phyloP scores from a whole-genome alignment of 2,888 invertebrate genomes.

The Brachypalpus laphriformis region DNA sequence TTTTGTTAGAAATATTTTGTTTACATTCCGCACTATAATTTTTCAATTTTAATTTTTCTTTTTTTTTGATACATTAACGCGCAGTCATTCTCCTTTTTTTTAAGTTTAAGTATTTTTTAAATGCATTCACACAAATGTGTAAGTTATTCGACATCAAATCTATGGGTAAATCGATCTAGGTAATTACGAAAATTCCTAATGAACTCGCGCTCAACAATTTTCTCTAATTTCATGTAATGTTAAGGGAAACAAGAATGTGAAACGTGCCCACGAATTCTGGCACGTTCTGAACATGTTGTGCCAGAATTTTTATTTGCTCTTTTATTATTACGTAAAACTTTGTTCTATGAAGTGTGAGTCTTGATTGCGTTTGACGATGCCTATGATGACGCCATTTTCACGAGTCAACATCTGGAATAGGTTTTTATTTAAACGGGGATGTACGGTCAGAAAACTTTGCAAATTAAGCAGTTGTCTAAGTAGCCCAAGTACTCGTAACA shows the following conservation, averaged over 20 bases:
- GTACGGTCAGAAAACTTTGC: neutral
- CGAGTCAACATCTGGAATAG: neutral
- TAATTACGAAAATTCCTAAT: constrained; percentile 51
- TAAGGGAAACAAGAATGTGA: constrained; percentile 42
- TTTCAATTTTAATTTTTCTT: too few relatives aligned
- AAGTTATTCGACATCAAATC: constrained; percentile 2
- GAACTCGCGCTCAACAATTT: constrained; percentile 28
- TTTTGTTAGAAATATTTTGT: constrained; percentile 6
- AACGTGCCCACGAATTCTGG: constrained; percentile 56
- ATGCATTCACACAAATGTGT: neutral
- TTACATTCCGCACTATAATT: constrained; percentile 30
- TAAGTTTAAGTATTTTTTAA: neutral
- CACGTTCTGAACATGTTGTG: constrained; percentile 60
- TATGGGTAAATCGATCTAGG: neutral
- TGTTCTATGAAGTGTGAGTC: constrained; percentile 1
- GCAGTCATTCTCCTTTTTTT: neutral
- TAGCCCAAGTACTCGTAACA: neutral
- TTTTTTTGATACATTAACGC: constrained; percentile 6
- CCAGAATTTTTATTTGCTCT: constrained; percentile 51
- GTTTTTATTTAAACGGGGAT: neutral
- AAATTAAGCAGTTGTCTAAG: neutral
- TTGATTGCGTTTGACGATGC: constrained; percentile 22
- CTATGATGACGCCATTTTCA: constrained; percentile 22
- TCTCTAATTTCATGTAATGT: constrained; percentile 47
- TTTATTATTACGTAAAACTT: constrained; percentile 40